Evolutionary conservation across 2,888 invertebrate genomes (phyloP), one percentile per base, ranked within the genome.

Genomic region (Ophion slaviceki): DNA sequence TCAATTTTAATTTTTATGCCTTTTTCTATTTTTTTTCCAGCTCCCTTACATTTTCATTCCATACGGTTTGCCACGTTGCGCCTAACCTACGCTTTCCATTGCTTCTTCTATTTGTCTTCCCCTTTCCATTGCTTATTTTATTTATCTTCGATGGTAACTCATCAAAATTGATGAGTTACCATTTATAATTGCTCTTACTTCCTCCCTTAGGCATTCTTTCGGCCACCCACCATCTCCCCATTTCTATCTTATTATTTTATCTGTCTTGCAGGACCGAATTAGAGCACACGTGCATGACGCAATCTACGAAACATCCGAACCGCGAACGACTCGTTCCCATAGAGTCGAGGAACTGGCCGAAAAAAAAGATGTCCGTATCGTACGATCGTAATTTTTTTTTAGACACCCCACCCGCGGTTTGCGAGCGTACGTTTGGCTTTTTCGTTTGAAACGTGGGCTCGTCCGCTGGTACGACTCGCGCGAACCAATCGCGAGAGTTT

Each of bases 391-490:
- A 59, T 66, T 66, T 72, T 59, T 64, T 80, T 28, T 14, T 32
- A 40, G 6, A 40, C 8, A 40, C 36, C 28, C 53, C 10, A 78
- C 57, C 28, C 59, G 17, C 32, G 20, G 11, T 20, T 64, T 68
- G 53, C 75, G 10, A 45, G 62, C 59, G 76, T 14, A 61, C 45
- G 70, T 66, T 20, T 67, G 36, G 36, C 47, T 20, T 86, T 78
- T 64, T 78, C 40, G 28, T 28, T 66, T 17, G 11, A 24, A 7
- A 53, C 77, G 74, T 79, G 78, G 85, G 83, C 83, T 82, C 84
- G 84, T 28, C 86, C 59, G 67, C 79, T 86, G 80, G 79, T 81
- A 53, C 86, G 86, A 79, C 67, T 53, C 59, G 36, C 47, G 20
- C 62, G 81, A 40, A 14, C 87, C 87, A 87, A 87, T 87, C 57